phyloP scores from a whole-genome alignment of 2,113 vertebrate genomes.

The Macrotus californicus region DNA sequence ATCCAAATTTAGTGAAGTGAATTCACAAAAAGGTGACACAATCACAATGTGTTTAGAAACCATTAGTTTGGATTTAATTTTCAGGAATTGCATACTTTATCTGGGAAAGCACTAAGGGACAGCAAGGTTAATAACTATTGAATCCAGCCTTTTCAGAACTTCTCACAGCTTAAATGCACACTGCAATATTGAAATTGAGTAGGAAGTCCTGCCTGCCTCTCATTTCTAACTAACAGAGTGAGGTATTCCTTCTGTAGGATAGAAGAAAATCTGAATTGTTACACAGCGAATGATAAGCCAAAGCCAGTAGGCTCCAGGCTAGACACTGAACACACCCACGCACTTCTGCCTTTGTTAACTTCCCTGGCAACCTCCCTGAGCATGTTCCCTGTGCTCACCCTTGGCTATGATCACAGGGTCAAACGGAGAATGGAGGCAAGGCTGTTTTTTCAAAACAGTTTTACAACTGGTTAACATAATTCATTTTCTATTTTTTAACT shows the following conservation, averaged over 20 bases:
- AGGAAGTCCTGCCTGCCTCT: not conserved
- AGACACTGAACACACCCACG: not conserved
- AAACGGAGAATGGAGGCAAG: not conserved
- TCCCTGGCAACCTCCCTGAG: not conserved
- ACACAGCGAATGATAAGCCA: not conserved
- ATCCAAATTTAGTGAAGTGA: not conserved
- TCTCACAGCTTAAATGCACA: not conserved
- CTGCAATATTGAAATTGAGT: not conserved
- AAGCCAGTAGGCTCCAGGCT: not conserved
- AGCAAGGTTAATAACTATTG: not conserved
- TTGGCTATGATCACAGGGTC: not conserved
- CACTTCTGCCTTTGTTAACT: not conserved
- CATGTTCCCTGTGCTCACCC: not conserved
- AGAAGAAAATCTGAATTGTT: not conserved
- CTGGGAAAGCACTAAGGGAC: not conserved
- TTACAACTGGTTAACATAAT: not conserved
- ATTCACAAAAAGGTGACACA: not conserved
- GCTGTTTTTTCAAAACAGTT: not conserved
- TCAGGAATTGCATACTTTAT: not conserved
- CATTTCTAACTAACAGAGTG: not conserved
- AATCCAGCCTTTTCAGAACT: not conserved
- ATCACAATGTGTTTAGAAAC: not conserved
- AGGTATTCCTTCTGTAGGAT: not conserved
- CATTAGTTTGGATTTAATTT: not conserved
- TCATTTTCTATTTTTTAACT: not conserved